A percentile compares a stretch with the other conserved stretches of the same genome.
These are phyloP conservation scores for Prunella strophiata DNA, from an alignment of 2,797 vertebrate species.

Conservation along the genomic window DNA sequence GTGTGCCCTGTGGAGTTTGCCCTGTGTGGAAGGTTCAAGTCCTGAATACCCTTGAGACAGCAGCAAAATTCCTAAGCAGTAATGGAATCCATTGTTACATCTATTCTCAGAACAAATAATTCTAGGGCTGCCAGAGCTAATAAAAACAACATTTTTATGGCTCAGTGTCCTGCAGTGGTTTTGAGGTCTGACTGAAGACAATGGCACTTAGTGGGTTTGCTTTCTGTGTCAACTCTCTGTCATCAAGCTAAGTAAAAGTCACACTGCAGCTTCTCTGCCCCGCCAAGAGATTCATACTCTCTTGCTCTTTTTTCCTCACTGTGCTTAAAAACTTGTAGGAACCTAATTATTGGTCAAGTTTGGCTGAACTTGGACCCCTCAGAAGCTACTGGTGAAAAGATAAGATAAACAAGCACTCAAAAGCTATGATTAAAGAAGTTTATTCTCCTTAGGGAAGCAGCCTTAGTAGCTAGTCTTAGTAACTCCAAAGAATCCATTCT, in stretches of 20 bases:
- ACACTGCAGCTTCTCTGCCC: neutral
- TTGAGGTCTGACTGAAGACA: neutral
- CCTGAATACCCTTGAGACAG: neutral
- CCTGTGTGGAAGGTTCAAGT: neutral
- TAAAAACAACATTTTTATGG: neutral
- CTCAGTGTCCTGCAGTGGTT: neutral
- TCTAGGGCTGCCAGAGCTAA: neutral
- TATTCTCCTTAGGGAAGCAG: neutral
- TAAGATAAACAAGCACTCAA: neutral
- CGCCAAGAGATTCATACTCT: accelerated
- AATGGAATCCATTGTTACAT: neutral
- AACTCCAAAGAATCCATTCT: neutral
- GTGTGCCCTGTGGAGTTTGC: neutral
- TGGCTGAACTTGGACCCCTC: neutral
- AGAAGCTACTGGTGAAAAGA: neutral
- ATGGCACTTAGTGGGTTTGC: neutral
- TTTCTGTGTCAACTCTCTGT: neutral
- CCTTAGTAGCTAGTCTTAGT: neutral
- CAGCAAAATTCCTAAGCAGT: neutral
- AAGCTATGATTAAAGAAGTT: neutral
- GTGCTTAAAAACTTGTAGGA: neutral
- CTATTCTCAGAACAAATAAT: neutral
- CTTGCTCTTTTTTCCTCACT: neutral
- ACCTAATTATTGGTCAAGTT: neutral
- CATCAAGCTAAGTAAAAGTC: neutral